Evolutionary conservation across 2,888 invertebrate genomes (phyloP).

Genomic region (Macrophya alboannulata): DNA sequence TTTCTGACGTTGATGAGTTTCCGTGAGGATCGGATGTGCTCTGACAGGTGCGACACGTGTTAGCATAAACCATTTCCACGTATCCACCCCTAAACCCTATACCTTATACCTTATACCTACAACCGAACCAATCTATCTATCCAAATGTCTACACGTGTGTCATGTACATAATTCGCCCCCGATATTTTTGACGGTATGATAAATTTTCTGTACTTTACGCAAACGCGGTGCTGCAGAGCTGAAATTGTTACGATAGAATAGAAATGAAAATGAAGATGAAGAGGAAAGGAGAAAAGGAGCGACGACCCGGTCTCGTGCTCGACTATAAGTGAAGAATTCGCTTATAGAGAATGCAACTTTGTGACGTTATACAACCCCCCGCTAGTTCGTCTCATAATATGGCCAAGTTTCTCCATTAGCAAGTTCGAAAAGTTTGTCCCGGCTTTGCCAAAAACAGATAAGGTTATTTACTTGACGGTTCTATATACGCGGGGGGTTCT

Average conservation of each 20-base stretch:
- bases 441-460: constrained; percentile 54
- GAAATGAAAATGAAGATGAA: not conserved
- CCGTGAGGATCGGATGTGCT: not conserved
- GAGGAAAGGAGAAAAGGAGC: not conserved
- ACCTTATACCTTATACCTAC: not conserved
- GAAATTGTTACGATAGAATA: not conserved
- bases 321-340: not conserved
- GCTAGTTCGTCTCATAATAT: not conserved
- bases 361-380: constrained; percentile 4
- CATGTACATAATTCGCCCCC: not conserved
- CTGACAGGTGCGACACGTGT: constrained; percentile 36
- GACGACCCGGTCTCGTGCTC: not conserved
- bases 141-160: not conserved
- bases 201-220: not conserved
- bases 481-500: not conserved
- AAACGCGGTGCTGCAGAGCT: not conserved
- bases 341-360: constrained; percentile 29
- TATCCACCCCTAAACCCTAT: not conserved
- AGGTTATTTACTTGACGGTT: constrained; percentile 41
- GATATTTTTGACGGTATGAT: not conserved
- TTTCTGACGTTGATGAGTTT: constrained; percentile 49
- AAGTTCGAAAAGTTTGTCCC: constrained; percentile 19
- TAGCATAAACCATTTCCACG: constrained; percentile 21
- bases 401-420: constrained; percentile 46
- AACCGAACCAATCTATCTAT: not conserved